Base-by-base conservation (phyloP, 2,797 vertebrate genomes). In the Chaenodraco wilsoni region DNA sequence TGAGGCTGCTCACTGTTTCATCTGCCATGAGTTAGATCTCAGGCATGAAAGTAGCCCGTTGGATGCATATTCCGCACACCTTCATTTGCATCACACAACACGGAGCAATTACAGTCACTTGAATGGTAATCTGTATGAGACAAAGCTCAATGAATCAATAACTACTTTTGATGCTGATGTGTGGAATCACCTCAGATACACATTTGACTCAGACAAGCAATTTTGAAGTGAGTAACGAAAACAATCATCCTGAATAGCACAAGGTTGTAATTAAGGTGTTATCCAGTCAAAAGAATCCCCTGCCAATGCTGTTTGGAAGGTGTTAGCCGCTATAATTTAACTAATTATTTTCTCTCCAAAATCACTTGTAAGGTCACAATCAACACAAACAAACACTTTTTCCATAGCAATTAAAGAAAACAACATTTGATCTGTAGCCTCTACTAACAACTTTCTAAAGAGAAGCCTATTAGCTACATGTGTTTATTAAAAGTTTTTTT, bases 1-100 rank as follows among this genome's bases (percentile, higher is more conserved):
- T 82, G 72, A 91, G 86, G 77, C 84, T 69, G 82, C 84, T 88
- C 87, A 92, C 87, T 65, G 84, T 89, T 93, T 92, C 89, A 91
- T 91, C 88, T 86, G 74, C 79, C 49, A 55, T 88, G 89, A 93
- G 93, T 93, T 91, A 92, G 84, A 92, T 90, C 88, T 84, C 41
- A 65, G 81, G 80, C 88, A 58, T 83, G 80, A 84, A 89, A 89
- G 82, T 77, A 85, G 70, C 82, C 55, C 69, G 74, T 61, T 69
- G 79, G 88, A 87, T 67, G 72, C 84, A 86, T 86, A 91, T 90
- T 88, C 79, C 79, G 81, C 73, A 87, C 81, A 84, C 74, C 83
- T 84, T 91, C 52, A 93, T 93, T 89, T 91, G 82, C 87, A 92
- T 86, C 85, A 70, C 61, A 78, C 82, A 85, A 88, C 82, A 65